phyloP scores from a whole-genome alignment of 1,140 invertebrate genomes.

The Mercenaria mercenaria region DNA sequence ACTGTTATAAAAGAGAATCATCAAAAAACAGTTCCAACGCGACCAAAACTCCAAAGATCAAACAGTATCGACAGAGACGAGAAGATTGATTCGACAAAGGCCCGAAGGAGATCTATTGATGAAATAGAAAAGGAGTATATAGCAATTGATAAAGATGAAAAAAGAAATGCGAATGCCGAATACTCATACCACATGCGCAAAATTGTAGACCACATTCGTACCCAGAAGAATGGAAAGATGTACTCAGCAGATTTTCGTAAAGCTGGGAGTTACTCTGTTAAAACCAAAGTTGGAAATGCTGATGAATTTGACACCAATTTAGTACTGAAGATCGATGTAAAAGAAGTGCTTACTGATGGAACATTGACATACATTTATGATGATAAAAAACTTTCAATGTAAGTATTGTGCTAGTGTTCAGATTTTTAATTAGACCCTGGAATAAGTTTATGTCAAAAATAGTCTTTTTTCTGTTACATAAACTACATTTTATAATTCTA shows the following conservation, averaged over 20 bases:
- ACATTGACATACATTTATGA: not conserved
- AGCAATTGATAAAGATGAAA: constrained; percentile 27
- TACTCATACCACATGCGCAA: not conserved
- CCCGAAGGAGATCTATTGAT: not conserved
- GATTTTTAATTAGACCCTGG: too few relatives aligned
- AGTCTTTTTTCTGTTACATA: too few relatives aligned
- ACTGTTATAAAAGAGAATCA: not conserved
- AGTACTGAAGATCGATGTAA: not conserved
- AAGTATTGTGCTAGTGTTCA: not conserved
- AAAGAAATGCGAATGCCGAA: not conserved
- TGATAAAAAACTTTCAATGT: constrained; percentile 10
- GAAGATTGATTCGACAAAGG: not conserved
- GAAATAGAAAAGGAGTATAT: not conserved
- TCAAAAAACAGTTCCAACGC: not conserved
- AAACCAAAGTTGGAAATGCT: constrained; percentile 15
- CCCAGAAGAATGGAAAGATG: not conserved
- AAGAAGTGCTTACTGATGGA: not conserved
- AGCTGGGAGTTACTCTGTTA: constrained; percentile 1
- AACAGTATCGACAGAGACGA: not conserved
- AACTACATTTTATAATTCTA: too few relatives aligned
- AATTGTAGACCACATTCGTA: not conserved
- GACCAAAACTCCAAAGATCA: not conserved
- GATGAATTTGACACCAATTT: constrained; percentile 27
- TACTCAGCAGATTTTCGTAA: constrained; percentile 5
- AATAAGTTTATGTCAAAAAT: too few relatives aligned